Conservation (phyloP, 2,113 vertebrate genomes). For the Ptyas mucosa region DNA sequence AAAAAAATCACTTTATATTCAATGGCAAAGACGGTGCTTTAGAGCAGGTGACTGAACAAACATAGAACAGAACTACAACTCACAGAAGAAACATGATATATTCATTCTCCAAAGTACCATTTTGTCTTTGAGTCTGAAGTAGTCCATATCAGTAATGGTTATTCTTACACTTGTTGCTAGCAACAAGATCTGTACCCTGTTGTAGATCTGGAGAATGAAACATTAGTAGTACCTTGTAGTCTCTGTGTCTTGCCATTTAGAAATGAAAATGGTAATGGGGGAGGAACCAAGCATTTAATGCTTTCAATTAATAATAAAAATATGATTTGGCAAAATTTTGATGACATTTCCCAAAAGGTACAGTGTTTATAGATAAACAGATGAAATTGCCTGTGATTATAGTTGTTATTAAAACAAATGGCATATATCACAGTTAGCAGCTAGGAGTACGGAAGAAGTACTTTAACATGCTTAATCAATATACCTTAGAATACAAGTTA, state of each 20-base stretch:
- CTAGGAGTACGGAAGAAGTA: not conserved
- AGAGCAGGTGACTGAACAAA: not conserved
- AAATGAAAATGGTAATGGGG: not conserved
- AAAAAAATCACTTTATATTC: not conserved
- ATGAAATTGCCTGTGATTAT: not conserved
- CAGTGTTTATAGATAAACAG: not conserved
- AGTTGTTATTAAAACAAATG: not conserved
- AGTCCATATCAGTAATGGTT: not conserved
- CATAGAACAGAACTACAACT: not conserved
- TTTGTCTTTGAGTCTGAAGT: not conserved
- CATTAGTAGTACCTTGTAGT: not conserved
- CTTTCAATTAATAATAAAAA: not conserved
- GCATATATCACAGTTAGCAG: not conserved
- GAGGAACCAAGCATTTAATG: not conserved
- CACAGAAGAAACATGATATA: not conserved
- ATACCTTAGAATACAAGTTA: not conserved
- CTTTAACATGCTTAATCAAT: not conserved
- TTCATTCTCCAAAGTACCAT: not conserved
- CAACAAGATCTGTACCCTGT: not conserved
- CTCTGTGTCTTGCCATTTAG: not conserved
- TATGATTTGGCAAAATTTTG: not conserved
- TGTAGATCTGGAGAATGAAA: not conserved
- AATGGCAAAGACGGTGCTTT: not conserved
- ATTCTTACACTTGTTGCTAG: not conserved
- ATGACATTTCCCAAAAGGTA: not conserved